Evolutionary conservation across 2,797 vertebrate species (phyloP).

Genomic region (Falco novaeseelandiae): DNA sequence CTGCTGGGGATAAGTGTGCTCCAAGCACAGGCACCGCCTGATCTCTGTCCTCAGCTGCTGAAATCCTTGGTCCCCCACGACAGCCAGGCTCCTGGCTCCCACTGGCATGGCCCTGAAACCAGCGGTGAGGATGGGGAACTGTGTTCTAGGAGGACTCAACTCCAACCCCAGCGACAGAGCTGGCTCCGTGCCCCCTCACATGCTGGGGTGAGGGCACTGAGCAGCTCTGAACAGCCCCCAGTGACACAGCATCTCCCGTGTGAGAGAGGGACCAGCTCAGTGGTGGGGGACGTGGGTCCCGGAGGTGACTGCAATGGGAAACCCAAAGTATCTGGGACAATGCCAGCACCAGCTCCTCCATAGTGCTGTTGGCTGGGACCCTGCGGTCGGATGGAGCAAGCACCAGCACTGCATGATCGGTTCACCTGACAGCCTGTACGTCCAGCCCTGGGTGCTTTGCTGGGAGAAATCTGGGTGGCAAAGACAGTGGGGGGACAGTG

Average conservation of each 20-base stretch:
- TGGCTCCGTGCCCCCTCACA: neutral
- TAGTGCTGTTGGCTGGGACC: neutral
- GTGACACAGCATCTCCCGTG: accelerated
- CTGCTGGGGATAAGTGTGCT: neutral
- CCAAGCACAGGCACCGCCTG: accelerated
- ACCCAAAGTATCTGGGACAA: neutral
- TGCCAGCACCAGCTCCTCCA: accelerated
- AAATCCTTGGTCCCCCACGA: accelerated
- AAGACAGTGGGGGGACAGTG: neutral
- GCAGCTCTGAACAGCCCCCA: neutral
- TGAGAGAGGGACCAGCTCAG: neutral
- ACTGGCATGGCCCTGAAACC: neutral
- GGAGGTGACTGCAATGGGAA: neutral
- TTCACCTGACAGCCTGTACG: accelerated
- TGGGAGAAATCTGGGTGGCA: accelerated
- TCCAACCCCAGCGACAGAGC: neutral
- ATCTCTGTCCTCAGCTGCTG: neutral
- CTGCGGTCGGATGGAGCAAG: neutral
- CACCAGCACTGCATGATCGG: neutral
- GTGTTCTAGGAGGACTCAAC: neutral
- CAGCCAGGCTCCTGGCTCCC: neutral
- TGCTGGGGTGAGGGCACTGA: neutral
- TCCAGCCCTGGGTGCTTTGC: neutral
- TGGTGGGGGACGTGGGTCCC: accelerated
- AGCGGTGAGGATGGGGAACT: neutral